phyloP scores from a whole-genome alignment of 1,140 invertebrate genomes.

The Yoshiicerus persimilis region DNA sequence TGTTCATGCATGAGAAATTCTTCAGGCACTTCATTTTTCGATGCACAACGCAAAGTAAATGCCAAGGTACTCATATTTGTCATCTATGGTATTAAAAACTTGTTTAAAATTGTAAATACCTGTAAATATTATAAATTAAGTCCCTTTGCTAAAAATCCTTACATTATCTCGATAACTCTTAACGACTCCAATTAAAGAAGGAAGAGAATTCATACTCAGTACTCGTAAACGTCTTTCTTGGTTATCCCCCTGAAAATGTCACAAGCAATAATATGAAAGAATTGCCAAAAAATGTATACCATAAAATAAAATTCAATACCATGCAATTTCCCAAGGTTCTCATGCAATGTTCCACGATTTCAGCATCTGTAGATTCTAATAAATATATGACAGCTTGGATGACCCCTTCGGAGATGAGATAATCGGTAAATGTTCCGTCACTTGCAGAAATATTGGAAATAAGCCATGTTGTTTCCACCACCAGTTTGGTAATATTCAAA shows the following conservation, averaged over 20 bases:
- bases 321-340: background rate
- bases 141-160: background rate
- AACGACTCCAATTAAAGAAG: background rate
- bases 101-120: no score
- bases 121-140: no score
- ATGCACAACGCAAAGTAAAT: background rate
- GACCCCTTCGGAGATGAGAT: background rate
- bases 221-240: background rate
- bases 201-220: background rate
- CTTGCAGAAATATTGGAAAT: background rate
- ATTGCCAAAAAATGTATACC: background rate
- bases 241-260: background rate
- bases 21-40: background rate
- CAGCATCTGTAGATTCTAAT: background rate
- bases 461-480: background rate
- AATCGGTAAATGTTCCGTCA: background rate
- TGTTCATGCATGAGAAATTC: background rate
- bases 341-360: background rate
- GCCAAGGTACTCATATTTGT: background rate
- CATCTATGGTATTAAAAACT: background rate
- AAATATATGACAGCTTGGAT: background rate
- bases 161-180: background rate
- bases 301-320: background rate
- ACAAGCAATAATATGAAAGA: background rate
- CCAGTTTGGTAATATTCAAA: background rate